Evolutionary conservation across 1,140 invertebrate genomes (phyloP).

Genomic region (Thalassaphorura encarpata): DNA sequence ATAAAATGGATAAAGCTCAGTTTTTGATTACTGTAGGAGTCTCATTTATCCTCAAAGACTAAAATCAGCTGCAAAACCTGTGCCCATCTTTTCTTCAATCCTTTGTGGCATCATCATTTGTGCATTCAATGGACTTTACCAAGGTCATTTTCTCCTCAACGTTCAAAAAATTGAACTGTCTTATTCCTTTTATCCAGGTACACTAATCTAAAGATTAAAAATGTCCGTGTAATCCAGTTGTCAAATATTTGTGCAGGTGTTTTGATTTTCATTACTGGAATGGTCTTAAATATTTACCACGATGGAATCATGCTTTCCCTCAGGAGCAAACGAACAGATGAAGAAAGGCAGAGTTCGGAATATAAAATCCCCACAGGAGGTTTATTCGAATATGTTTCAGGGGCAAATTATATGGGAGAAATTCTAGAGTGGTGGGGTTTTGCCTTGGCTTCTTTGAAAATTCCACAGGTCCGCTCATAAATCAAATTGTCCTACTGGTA

Average conservation of each 20-base stretch:
- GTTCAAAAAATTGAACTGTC: constrained; percentile 16
- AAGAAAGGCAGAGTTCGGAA: constrained; percentile 39
- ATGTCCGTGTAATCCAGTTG: not conserved
- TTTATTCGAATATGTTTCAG: constrained; percentile 48
- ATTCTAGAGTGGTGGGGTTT: constrained; percentile 51
- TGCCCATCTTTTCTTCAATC: constrained; percentile 40
- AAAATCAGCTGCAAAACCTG: constrained; percentile 38
- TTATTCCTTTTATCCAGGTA: constrained; percentile 22
- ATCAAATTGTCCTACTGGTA: not conserved
- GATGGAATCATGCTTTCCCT: constrained; percentile 8
- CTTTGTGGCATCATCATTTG: constrained; percentile 44
- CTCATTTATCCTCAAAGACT: constrained; percentile 45
- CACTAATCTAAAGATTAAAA: constrained; percentile 13
- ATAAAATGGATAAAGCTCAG: too few species aligned
- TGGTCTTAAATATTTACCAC: constrained; percentile 44
- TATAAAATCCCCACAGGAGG: constrained; percentile 48
- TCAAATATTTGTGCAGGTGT: constrained; percentile 33
- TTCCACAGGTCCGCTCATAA: constrained; percentile 39
- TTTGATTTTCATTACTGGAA: constrained; percentile 41
- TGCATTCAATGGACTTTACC: constrained; percentile 45
- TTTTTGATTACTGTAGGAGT: constrained; percentile 35
- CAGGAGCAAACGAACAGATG: not conserved
- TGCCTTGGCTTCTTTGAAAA: constrained; percentile 41
- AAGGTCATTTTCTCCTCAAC: constrained; percentile 39
- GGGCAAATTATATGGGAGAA: constrained; percentile 53